Evolutionary conservation across 2,797 vertebrate species (phyloP), one percentile per base, ranked within the genome.

Genomic region (Neomorphus geoffroyi): DNA sequence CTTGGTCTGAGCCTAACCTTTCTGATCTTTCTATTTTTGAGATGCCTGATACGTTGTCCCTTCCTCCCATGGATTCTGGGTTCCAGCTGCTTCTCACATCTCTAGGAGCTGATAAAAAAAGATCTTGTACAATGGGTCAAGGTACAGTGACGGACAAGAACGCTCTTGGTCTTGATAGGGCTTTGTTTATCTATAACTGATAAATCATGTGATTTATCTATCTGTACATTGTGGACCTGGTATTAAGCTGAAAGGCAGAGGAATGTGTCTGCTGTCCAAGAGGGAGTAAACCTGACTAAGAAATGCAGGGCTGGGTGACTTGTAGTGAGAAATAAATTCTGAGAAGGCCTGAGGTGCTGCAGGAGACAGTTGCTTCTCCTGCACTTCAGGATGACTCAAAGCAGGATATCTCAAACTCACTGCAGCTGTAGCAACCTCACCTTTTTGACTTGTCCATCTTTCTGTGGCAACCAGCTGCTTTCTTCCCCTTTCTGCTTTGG

Each of bases 11-110:
- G 41, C n/a, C 81, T 86, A 37, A 91, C 75, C 61, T 82, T 90
- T 79, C 69, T 83, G 58, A 78, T 93, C 48, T 79, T 81, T 88
- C 70, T 88, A 5, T 65, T 94, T 94, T 73, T 85, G 65, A 92
- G 53, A 75, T 0, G 11, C 28, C 23, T 90, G 51, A 77, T 82
- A 54, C 22, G 18, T 48, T 85, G n/a, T 66, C 69, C 62, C 32
- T 92, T 72, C 51, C 37, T 93, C 35, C 41, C 48, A 46, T 2
- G 5, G 17, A 83, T 85, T 32, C 33, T 3, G 6, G 43, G 27
- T 62, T 93, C 58, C 77, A 88, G 60, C 78, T 82, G 81, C 43
- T 60, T 79, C 32, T 64, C 43, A 33, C 18, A 27, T 87, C 57
- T 77, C 60, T 48, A 62, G 39, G 33, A 71, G 50, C 7, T 50